phyloP scores from a whole-genome alignment of 2,113 vertebrate species.

The Neoarius graeffei region DNA sequence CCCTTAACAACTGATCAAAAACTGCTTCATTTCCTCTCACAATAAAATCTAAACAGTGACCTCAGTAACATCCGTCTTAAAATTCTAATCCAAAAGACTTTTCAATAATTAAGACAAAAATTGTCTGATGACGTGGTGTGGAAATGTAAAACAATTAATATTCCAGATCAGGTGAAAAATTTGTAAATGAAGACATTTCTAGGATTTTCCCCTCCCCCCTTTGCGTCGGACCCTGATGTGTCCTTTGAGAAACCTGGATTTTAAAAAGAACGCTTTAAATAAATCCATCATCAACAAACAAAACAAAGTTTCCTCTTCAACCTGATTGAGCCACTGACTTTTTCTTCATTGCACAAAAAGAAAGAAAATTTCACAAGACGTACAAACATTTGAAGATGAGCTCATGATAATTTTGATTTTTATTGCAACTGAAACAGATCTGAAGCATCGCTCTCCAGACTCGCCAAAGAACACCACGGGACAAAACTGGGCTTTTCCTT shows the following conservation, averaged over 20 bases:
- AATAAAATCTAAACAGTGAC: background rate
- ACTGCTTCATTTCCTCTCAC: constrained; percentile 3
- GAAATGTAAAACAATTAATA: too few relatives aligned
- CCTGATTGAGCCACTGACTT: background rate
- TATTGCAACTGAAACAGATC: background rate
- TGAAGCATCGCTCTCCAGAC: constrained; percentile 4
- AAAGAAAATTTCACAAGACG: background rate
- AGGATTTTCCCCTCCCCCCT: too few relatives aligned
- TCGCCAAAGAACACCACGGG: too few relatives aligned
- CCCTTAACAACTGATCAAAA: background rate
- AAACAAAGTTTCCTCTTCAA: background rate
- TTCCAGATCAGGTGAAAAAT: background rate
- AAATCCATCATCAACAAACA: background rate
- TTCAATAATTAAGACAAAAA: background rate
- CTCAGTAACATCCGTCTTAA: background rate
- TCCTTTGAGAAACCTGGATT: background rate
- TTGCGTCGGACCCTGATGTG: too few relatives aligned
- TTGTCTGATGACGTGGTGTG: background rate
- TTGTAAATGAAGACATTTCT: too few relatives aligned
- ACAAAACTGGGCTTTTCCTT: background rate
- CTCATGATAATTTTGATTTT: background rate
- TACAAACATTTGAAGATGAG: constrained; percentile 57
- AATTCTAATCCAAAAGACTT: background rate
- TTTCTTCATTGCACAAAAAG: background rate
- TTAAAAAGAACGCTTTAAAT: constrained; percentile 44